Evolutionary conservation across 2,888 invertebrate species (phyloP).

Genomic region (Eulithis testata): DNA sequence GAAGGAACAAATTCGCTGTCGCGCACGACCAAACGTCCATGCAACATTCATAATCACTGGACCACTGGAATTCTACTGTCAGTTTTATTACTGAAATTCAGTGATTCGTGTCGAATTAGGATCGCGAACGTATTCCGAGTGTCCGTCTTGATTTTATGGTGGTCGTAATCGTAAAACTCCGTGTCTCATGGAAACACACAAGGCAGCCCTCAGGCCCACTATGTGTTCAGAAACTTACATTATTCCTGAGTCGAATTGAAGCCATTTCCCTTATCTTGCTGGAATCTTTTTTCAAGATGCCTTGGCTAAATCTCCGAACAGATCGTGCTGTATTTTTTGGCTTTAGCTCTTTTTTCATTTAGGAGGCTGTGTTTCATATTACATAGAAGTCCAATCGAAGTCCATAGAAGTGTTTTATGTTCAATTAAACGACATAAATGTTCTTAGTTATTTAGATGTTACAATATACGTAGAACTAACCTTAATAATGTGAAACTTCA

Average conservation of each 20-base stretch:
- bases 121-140: constrained; percentile 45
- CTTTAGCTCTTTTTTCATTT: background rate
- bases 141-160: constrained; percentile 46
- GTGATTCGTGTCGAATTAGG: constrained; percentile 48
- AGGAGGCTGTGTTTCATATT: background rate
- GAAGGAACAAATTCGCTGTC: constrained; percentile 18
- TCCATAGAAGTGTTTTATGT: no score
- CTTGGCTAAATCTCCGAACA: background rate
- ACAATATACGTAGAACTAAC: background rate
- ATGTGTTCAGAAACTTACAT: constrained; percentile 8
- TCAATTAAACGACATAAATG: background rate
- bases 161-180: constrained; percentile 45
- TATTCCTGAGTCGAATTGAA: background rate
- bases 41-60: constrained; percentile 27
- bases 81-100: constrained; percentile 48
- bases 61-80: constrained; percentile 29
- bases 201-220: background rate
- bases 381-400: no score
- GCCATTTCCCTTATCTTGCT: background rate
- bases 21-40: constrained; percentile 2
- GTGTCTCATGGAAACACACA: constrained; percentile 23
- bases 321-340: background rate
- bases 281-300: background rate
- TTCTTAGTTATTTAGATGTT: background rate
- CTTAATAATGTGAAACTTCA: constrained; percentile 1